Percentiles rank a stretch among this genome's conserved stretches.
Evolutionary conservation across 1,140 invertebrate genomes (phyloP).

Genomic region (Musca vetustissima): DNA sequence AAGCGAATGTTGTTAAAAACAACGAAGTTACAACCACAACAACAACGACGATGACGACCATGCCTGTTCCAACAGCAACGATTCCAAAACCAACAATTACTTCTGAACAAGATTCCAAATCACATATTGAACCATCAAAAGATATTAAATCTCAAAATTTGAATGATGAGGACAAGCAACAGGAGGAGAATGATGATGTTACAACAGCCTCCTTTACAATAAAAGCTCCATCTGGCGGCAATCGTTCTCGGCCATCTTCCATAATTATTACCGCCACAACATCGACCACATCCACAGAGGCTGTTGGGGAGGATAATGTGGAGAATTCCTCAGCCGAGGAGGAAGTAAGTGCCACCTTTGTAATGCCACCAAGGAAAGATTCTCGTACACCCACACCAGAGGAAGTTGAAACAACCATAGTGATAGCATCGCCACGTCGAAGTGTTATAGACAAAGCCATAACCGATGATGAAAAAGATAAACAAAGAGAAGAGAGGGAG

Average conservation of each 20-base stretch:
- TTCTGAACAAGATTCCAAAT: neutral
- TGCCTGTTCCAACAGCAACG: neutral
- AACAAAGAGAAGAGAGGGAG: neutral
- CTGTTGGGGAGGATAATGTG: conserved; percentile 26
- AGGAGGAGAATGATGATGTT: conserved; percentile 41
- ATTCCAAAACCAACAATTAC: conserved; percentile 24
- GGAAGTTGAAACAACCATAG: conserved; percentile 29
- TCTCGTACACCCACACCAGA: conserved; percentile 17
- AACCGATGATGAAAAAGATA: neutral
- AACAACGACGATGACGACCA: conserved; percentile 6
- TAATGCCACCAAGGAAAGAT: conserved; percentile 32
- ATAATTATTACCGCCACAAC: conserved; percentile 16
- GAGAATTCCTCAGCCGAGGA: conserved; percentile 3
- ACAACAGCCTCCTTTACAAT: conserved; percentile 49
- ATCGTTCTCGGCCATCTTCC: neutral
- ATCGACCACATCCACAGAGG: conserved; percentile 1
- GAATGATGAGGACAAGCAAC: conserved; percentile 20
- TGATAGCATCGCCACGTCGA: conserved; percentile 12
- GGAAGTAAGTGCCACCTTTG: conserved; percentile 49
- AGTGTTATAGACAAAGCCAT: neutral
- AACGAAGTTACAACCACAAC: conserved; percentile 24
- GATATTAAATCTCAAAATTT: neutral
- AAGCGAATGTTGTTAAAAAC: conserved; percentile 16
- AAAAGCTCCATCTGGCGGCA: conserved; percentile 33
- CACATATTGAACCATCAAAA: neutral